These are phyloP conservation scores for Otocyon megalotis DNA, from an alignment of 2,113 vertebrate genomes.

Conservation along the genomic window DNA sequence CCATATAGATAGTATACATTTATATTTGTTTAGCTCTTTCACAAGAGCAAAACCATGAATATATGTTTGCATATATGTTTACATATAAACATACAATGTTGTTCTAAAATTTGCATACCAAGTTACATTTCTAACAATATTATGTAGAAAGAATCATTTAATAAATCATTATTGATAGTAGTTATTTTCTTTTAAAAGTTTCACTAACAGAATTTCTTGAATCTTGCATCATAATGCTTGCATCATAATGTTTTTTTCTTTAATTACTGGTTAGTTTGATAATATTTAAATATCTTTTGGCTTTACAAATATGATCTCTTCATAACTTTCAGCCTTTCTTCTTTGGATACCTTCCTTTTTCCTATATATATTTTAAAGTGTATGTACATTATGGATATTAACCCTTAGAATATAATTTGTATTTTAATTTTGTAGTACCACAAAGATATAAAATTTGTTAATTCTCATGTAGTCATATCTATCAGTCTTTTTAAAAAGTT, in stretches of 20 bases:
- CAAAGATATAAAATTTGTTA: not conserved
- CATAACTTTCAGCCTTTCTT: not conserved
- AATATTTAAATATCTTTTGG: not conserved
- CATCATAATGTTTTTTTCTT: not conserved
- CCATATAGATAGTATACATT: not conserved
- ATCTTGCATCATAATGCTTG: not conserved
- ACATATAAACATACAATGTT: not conserved
- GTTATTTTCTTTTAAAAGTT: not conserved
- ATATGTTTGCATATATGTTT: not conserved
- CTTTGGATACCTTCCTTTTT: not conserved
- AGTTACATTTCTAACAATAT: not conserved
- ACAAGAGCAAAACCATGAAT: not conserved
- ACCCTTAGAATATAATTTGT: not conserved
- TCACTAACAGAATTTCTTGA: not conserved
- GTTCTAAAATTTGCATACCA: not conserved
- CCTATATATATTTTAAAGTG: not conserved
- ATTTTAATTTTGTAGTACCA: not conserved
- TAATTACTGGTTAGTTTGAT: not conserved
- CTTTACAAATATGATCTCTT: not conserved
- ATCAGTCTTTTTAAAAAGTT: not conserved
- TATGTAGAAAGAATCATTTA: not conserved
- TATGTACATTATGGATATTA: not conserved
- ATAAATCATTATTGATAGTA: not conserved
- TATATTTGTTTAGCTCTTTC: not conserved
- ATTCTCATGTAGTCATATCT: not conserved